These are phyloP conservation scores for Pyrrhia umbra DNA, from an alignment of 2,888 invertebrate genomes.

Conservation along the genomic window DNA sequence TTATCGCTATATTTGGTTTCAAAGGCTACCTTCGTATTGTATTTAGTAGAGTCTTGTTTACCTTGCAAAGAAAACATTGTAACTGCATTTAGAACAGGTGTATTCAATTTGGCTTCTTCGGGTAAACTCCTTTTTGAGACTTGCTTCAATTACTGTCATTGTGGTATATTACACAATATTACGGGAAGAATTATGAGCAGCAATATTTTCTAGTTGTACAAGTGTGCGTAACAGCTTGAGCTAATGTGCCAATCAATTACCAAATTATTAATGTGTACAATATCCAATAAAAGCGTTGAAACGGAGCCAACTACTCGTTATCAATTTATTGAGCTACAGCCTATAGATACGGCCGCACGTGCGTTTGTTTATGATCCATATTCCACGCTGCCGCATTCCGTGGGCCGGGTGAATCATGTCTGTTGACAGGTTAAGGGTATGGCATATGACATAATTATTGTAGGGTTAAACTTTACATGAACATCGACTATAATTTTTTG, in stretches of 20 bases:
- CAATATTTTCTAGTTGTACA: conserved; percentile 23
- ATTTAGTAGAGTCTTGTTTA: conserved; percentile 19
- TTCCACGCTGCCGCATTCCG: conserved; percentile 57
- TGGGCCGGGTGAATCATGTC: conserved; percentile 58
- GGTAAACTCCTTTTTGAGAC: background rate
- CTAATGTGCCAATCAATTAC: conserved; percentile 55
- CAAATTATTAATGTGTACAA: conserved; percentile 49
- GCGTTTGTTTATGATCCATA: conserved; percentile 63
- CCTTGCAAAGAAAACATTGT: conserved; percentile 32
- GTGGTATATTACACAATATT: conserved; percentile 6
- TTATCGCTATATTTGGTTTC: conserved; percentile 30
- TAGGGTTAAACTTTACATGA: conserved; percentile 16
- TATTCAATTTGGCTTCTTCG: background rate
- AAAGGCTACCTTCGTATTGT: conserved; percentile 28
- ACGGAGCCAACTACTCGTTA: conserved; percentile 54
- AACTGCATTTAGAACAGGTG: conserved; percentile 17
- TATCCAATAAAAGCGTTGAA: conserved; percentile 52
- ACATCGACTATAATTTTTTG: conserved; percentile 1
- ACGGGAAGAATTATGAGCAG: background rate
- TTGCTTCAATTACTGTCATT: conserved; percentile 5
- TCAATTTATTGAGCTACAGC: conserved; percentile 56
- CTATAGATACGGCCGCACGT: conserved; percentile 57
- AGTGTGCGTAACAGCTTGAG: conserved; percentile 34
- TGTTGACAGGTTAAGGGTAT: conserved; percentile 48
- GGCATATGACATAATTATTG: conserved; percentile 43